Conservation (phyloP, 2,113 vertebrate genomes). For the Glareola pratincola region DNA sequence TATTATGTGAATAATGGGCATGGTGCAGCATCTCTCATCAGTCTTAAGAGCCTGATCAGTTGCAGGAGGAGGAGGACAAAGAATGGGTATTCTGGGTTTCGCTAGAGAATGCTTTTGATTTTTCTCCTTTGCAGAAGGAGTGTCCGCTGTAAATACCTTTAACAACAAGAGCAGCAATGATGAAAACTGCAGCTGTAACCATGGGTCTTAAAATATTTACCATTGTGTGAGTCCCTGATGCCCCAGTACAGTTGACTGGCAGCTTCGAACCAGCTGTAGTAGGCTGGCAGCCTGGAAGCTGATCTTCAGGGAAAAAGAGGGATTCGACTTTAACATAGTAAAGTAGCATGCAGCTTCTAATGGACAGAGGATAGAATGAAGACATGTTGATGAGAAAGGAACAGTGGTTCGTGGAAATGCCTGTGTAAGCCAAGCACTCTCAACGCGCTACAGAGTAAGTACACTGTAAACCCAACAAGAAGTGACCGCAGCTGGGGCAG, state of each 20-base stretch:
- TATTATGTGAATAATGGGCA: not conserved
- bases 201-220: not conserved
- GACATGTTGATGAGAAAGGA: not conserved
- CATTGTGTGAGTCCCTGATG: rapidly evolving
- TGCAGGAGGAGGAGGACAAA: not conserved
- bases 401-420: not conserved
- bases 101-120: not conserved
- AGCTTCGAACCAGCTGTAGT: not conserved
- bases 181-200: not conserved
- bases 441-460: not conserved
- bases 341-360: not conserved
- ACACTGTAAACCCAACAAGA: not conserved
- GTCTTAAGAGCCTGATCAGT: not conserved
- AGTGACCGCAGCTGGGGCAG: not conserved
- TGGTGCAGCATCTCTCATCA: not conserved
- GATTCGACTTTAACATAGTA: not conserved
- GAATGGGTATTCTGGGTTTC: not conserved
- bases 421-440: not conserved
- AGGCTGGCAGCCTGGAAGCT: not conserved
- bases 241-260: not conserved
- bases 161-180: not conserved
- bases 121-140: not conserved
- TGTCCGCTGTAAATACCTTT: not conserved
- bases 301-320: not conserved
- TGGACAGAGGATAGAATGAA: not conserved